These are phyloP conservation scores for Cephus sareptanus DNA, from an alignment of 2,888 invertebrate genomes.

Conservation along the genomic window DNA sequence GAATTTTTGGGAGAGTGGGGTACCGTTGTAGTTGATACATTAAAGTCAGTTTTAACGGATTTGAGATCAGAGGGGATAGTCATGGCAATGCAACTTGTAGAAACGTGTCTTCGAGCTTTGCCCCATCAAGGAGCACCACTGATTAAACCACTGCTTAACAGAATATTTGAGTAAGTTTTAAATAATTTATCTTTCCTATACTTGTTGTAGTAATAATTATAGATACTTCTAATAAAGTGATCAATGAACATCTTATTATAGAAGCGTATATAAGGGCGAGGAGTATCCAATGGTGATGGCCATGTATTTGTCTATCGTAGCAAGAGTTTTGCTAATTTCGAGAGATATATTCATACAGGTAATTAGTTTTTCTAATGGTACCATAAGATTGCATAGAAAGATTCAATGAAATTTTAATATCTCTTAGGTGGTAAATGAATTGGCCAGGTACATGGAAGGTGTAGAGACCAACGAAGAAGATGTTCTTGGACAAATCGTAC, in stretches of 20 bases:
- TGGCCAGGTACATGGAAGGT: constrained; percentile 50
- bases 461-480: constrained; percentile 71
- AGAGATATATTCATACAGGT: constrained; percentile 61
- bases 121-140: constrained; percentile 80
- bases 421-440: constrained; percentile 48
- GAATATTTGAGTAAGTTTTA: constrained; percentile 70
- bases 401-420: constrained; percentile 6
- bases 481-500: constrained; percentile 78
- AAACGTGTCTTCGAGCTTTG: constrained; percentile 80
- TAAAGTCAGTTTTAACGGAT: constrained; percentile 81
- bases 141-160: constrained; percentile 73
- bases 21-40: constrained; percentile 74
- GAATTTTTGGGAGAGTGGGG: constrained; percentile 81
- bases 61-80: constrained; percentile 80
- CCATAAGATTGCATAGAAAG: background rate
- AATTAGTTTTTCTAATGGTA: background rate
- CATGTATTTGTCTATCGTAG: constrained; percentile 81
- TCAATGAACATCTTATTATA: constrained; percentile 55
- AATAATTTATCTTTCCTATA: background rate
- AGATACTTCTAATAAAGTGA: background rate
- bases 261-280: constrained; percentile 76
- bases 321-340: constrained; percentile 80
- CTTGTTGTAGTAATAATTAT: background rate
- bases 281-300: constrained; percentile 81
- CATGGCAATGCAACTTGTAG: constrained; percentile 79